Evolutionary conservation across 2,888 invertebrate genomes (phyloP).

Genomic region (Zootermopsis nevadensis): DNA sequence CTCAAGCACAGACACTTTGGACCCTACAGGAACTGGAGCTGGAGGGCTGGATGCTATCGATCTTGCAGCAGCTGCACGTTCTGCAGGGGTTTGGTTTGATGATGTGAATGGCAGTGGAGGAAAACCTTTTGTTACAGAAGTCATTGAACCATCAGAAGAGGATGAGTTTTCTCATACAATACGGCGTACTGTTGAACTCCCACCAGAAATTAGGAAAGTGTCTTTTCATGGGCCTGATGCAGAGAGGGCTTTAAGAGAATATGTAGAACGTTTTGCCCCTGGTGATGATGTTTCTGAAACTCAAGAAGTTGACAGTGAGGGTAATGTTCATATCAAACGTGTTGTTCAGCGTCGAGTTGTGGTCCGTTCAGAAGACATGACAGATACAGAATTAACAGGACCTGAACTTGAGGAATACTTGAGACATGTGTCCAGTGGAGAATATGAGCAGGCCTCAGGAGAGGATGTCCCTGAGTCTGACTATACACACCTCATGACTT

Average conservation of each 20-base stretch:
- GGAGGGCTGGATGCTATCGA: constrained; percentile 65
- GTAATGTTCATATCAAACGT: constrained; percentile 67
- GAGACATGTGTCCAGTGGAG: constrained; percentile 43
- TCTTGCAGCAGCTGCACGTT: constrained; percentile 60
- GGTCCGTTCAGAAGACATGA: constrained; percentile 59
- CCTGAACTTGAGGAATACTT: constrained; percentile 51
- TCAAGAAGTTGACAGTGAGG: constrained; percentile 66
- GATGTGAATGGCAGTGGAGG: constrained; percentile 59
- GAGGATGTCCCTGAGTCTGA: constrained; percentile 47
- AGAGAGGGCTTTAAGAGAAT: constrained; percentile 65
- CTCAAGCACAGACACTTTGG: constrained; percentile 78
- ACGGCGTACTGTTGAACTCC: constrained; percentile 65
- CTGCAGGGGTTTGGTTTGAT: constrained; percentile 65
- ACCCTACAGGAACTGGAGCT: constrained; percentile 68
- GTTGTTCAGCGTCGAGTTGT: constrained; percentile 66
- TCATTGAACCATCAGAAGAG: constrained; percentile 64
- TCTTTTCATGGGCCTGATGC: constrained; percentile 68
- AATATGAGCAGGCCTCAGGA: constrained; percentile 45
- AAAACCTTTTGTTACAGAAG: constrained; percentile 65
- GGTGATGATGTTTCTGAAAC: constrained; percentile 67
- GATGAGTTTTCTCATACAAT: constrained; percentile 64
- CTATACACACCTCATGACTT: constrained; percentile 49
- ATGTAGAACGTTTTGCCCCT: constrained; percentile 66
- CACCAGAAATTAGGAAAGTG: constrained; percentile 66
- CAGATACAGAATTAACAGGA: constrained; percentile 44